A percentile compares a stretch with the other conserved stretches of the same genome.
These are phyloP conservation scores for Sarcophaga peregrina DNA, from an alignment of 1,140 invertebrate genomes.

Conservation along the genomic window DNA sequence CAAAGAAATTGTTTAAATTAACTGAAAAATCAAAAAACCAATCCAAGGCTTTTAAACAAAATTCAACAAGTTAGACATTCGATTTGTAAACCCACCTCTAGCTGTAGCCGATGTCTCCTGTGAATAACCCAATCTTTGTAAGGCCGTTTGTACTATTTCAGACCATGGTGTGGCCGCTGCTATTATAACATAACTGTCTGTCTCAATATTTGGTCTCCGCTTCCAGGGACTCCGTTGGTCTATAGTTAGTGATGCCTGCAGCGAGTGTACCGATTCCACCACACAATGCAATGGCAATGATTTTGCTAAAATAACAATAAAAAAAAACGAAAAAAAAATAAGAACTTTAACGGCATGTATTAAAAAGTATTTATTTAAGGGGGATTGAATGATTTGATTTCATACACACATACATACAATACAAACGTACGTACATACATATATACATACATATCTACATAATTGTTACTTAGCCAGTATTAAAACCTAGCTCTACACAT, in stretches of 20 bases:
- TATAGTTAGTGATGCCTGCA: constrained; percentile 67
- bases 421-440: too few relatives aligned
- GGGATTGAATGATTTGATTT: too few relatives aligned
- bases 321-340: too few relatives aligned
- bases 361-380: too few relatives aligned
- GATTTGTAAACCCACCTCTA: constrained; percentile 73
- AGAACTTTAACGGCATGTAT: neutral
- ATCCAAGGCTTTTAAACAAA: neutral
- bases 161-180: constrained; percentile 88
- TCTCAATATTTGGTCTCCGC: constrained; percentile 80
- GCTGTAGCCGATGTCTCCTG: constrained; percentile 79
- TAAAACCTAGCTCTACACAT: too few relatives aligned
- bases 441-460: too few relatives aligned
- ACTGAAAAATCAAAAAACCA: neutral
- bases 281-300: constrained; percentile 93
- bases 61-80: neutral
- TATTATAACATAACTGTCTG: constrained; percentile 93
- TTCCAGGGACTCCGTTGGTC: constrained; percentile 70
- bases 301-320: constrained; percentile 75
- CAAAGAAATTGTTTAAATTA: neutral
- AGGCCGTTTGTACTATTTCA: constrained; percentile 82
- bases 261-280: constrained; percentile 81
- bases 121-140: constrained; percentile 83
- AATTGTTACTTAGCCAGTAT: too few relatives aligned
- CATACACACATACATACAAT: too few relatives aligned